A percentile compares a stretch with the other conserved stretches of the same genome.
Conservation (phyloP, 2,113 vertebrate species). For the Ciconia boyciana region DNA sequence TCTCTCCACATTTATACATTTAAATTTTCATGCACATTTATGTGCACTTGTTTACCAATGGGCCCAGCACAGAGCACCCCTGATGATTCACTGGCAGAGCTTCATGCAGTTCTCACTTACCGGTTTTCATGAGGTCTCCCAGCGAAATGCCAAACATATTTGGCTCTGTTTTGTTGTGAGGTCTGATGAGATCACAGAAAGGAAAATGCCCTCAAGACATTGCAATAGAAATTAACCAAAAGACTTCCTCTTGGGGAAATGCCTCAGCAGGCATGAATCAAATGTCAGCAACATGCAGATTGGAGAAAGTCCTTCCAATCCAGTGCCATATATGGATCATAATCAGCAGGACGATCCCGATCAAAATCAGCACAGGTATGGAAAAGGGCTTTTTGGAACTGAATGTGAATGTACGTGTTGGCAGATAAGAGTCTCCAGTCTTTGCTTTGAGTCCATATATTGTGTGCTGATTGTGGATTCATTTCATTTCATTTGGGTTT, state of each 20-base stretch:
- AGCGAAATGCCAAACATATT: slow-evolving; percentile 52
- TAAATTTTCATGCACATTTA: neutral
- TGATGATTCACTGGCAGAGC: slow-evolving; percentile 11
- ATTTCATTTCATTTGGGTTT: neutral
- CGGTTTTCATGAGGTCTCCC: neutral
- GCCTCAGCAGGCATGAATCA: slow-evolving; percentile 15
- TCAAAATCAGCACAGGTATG: neutral
- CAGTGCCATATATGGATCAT: neutral
- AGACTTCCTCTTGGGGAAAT: slow-evolving; percentile 54
- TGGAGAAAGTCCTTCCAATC: neutral
- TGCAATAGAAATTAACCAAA: slow-evolving; percentile 3
- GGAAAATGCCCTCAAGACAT: slow-evolving; percentile 43
- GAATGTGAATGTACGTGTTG: neutral
- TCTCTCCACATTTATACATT: neutral
- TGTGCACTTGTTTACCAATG: neutral
- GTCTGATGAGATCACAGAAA: slow-evolving; percentile 46
- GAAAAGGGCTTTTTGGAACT: neutral
- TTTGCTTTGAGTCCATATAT: neutral
- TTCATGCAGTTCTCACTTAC: neutral
- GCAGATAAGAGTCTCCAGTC: neutral
- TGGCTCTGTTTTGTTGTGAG: slow-evolving; percentile 25
- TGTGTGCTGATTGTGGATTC: neutral
- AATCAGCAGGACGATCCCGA: neutral
- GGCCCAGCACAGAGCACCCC: neutral
- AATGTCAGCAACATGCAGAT: neutral